Percentiles rank a stretch among this genome's conserved stretches.
phyloP scores from a whole-genome alignment of 2,888 invertebrate genomes.

The Epinotia brunnichana region DNA sequence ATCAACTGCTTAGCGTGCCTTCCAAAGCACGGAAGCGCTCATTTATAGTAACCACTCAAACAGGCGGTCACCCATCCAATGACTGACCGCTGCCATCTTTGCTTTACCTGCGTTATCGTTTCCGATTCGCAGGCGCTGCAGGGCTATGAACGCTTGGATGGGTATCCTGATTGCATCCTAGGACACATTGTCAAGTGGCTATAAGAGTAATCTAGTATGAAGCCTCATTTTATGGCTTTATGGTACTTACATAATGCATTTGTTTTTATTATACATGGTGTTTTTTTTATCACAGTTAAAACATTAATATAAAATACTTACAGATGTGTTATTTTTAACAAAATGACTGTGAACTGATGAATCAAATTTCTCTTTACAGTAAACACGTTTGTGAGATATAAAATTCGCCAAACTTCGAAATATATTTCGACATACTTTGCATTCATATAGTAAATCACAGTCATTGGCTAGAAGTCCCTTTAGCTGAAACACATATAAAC shows the following conservation, averaged over 20 bases:
- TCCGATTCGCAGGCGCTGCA: too few relatives aligned
- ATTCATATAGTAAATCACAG: slow-evolving; percentile 95
- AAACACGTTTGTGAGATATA: slow-evolving; percentile 93
- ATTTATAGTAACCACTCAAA: too few relatives aligned
- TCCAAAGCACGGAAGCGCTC: too few relatives aligned
- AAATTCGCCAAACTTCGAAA: slow-evolving; percentile 95
- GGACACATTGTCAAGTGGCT: too few relatives aligned
- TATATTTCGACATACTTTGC: slow-evolving; percentile 92
- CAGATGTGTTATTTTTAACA: slow-evolving; percentile 71
- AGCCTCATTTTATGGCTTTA: too few relatives aligned
- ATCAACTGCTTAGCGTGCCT: too few relatives aligned
- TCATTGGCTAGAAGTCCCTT: slow-evolving; percentile 90
- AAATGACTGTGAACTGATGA: slow-evolving; percentile 74
- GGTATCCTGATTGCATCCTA: too few relatives aligned
- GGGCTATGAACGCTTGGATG: too few relatives aligned
- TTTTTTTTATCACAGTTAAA: background rate
- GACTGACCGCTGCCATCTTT: too few relatives aligned
- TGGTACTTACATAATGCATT: background rate
- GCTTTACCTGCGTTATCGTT: too few relatives aligned
- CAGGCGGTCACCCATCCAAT: too few relatives aligned
- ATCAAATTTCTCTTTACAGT: slow-evolving; percentile 86
- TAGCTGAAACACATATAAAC: slow-evolving; percentile 82
- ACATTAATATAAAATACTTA: slow-evolving; percentile 59
- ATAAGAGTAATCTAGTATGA: too few relatives aligned
- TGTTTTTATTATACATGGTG: background rate